Evolutionary conservation across 2,113 vertebrate genomes (phyloP).

Genomic region (Chionodraco myersi): DNA sequence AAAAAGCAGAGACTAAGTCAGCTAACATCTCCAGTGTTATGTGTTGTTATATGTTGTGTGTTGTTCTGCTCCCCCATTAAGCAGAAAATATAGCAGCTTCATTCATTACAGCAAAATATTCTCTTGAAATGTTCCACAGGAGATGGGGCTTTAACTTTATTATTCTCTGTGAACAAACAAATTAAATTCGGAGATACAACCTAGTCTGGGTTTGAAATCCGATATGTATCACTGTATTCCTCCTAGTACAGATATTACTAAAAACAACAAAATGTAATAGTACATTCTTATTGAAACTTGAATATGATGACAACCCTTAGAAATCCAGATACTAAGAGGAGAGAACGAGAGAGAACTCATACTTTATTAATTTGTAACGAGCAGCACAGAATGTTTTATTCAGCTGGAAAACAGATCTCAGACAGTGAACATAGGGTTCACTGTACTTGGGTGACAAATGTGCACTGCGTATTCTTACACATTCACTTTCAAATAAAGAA

Average conservation of each 20-base stretch:
- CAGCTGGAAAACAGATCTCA: conserved; percentile 8
- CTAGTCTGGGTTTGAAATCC: too few relatives aligned
- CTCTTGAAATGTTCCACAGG: too few relatives aligned
- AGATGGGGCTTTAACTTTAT: background rate
- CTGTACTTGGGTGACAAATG: conserved; percentile 32
- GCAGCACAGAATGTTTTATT: conserved; percentile 11
- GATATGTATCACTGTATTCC: background rate
- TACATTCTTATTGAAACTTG: background rate
- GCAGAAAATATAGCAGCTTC: too few relatives aligned
- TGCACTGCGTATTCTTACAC: background rate
- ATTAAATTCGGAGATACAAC: background rate
- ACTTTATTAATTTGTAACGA: conserved; percentile 35
- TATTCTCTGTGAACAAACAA: background rate
- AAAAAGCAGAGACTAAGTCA: too few relatives aligned
- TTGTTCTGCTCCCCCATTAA: too few relatives aligned
- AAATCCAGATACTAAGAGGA: conserved; percentile 1
- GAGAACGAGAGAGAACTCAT: background rate
- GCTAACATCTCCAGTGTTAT: too few relatives aligned
- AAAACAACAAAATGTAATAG: background rate
- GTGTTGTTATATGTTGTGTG: too few relatives aligned
- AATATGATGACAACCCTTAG: background rate
- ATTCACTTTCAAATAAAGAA: conserved; percentile 59
- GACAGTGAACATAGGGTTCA: conserved; percentile 17
- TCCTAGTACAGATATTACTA: background rate
- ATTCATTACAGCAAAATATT: too few relatives aligned